phyloP scores from a whole-genome alignment of 2,113 vertebrate species.

The Mirounga angustirostris region DNA sequence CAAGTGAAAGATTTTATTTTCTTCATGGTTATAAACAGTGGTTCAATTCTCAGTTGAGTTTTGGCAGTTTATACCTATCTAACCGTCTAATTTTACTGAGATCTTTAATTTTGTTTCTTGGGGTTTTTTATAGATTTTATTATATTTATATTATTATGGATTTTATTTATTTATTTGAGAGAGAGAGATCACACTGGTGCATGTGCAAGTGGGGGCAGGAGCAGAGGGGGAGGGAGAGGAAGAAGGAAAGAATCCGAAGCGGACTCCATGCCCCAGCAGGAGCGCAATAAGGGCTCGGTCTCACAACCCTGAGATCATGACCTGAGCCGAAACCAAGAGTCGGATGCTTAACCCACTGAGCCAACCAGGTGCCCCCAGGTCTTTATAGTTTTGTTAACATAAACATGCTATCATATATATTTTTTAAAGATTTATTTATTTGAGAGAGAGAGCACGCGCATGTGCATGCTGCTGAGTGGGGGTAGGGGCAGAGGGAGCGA shows the following conservation, averaged over 20 bases:
- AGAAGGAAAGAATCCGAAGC: background rate
- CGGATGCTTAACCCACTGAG: background rate
- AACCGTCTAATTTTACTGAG: background rate
- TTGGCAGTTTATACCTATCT: background rate
- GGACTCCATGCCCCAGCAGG: background rate
- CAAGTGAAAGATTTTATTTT: background rate
- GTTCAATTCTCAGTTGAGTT: background rate
- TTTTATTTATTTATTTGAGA: background rate
- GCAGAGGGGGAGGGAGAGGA: background rate
- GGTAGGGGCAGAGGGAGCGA: background rate
- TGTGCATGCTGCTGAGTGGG: background rate
- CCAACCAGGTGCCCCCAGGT: background rate
- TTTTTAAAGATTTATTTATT: background rate
- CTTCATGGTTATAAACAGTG: background rate
- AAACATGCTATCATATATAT: background rate
- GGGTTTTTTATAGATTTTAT: background rate
- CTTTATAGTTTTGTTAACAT: background rate
- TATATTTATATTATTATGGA: background rate
- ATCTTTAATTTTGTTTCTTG: slow-evolving; percentile 13
- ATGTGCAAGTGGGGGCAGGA: background rate
- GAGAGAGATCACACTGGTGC: background rate
- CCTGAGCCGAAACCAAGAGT: background rate
- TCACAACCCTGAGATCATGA: background rate
- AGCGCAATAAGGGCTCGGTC: background rate
- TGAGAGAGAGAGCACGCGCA: background rate